Conservation (phyloP, 2,888 invertebrate genomes). For the Dendrolimus pini region DNA sequence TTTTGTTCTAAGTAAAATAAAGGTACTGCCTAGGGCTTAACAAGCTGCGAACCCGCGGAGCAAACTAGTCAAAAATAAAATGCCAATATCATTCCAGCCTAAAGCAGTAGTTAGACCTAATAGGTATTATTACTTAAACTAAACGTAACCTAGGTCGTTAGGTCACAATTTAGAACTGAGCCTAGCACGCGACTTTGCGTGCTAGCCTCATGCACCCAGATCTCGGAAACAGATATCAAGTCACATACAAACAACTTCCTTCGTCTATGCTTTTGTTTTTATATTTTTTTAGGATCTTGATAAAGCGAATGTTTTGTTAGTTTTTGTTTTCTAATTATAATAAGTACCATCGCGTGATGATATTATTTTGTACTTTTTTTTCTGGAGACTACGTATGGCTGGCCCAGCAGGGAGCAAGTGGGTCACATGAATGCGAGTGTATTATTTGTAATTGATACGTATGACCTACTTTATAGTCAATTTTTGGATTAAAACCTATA, state of each 20-base stretch:
- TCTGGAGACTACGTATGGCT: not conserved
- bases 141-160: slow-evolving; percentile 25
- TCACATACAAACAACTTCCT: slow-evolving; percentile 6
- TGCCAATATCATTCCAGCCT: no score
- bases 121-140: not conserved
- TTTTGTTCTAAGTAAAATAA: no score
- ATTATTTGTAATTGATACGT: not conserved
- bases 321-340: slow-evolving; percentile 2
- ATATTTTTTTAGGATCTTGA: slow-evolving; percentile 5
- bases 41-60: no score
- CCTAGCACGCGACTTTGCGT: slow-evolving; percentile 42
- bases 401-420: not conserved
- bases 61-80: no score
- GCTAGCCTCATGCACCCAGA: slow-evolving; percentile 14
- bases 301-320: slow-evolving; percentile 3
- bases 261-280: not conserved
- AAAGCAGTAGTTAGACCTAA: not conserved
- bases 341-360: not conserved
- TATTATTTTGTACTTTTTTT: not conserved
- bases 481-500: no score
- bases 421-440: not conserved
- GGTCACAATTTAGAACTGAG: slow-evolving; percentile 23
- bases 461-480: not conserved
- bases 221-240: slow-evolving; percentile 14
- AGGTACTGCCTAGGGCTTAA: no score